A percentile compares a stretch with the other conserved stretches of the same genome.
Evolutionary conservation across 2,113 vertebrate genomes (phyloP).

Genomic region (Archocentrus centrarchus): DNA sequence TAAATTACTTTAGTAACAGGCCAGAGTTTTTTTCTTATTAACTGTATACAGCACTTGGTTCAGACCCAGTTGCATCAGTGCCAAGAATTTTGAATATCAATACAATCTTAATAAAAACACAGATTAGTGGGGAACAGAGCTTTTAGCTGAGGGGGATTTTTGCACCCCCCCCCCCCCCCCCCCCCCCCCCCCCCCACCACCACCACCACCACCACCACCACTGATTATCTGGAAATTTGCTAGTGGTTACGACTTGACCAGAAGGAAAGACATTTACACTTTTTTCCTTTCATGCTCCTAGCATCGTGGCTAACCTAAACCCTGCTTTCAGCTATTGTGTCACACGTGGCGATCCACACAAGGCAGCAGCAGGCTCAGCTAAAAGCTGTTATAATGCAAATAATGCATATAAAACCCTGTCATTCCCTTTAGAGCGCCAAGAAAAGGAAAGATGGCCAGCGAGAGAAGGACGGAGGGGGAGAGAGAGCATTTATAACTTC

Average conservation of each 20-base stretch:
- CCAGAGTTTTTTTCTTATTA: not conserved
- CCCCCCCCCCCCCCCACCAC: too few relatives aligned
- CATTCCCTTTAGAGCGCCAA: constrained; percentile 28
- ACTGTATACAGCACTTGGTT: not conserved
- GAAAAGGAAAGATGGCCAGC: constrained; percentile 49
- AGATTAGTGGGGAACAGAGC: not conserved
- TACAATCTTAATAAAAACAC: not conserved
- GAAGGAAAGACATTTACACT: not conserved
- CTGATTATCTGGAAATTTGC: not conserved
- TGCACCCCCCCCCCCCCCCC: not conserved
- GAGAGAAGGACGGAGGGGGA: constrained; percentile 36
- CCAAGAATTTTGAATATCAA: not conserved
- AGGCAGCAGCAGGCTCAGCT: not conserved
- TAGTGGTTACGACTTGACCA: not conserved
- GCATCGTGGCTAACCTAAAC: not conserved
- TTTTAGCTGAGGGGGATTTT: not conserved
- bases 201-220: not conserved
- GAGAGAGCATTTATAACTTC: constrained; percentile 72
- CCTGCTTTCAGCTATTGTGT: not conserved
- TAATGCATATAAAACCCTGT: constrained; percentile 34
- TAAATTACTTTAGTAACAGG: too few relatives aligned
- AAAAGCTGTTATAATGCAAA: constrained; percentile 14
- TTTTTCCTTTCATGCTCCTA: not conserved
- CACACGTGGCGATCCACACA: not conserved
- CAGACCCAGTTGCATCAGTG: not conserved